Base-by-base conservation (phyloP, 1,140 invertebrate species). In the Nasonia giraulti region DNA sequence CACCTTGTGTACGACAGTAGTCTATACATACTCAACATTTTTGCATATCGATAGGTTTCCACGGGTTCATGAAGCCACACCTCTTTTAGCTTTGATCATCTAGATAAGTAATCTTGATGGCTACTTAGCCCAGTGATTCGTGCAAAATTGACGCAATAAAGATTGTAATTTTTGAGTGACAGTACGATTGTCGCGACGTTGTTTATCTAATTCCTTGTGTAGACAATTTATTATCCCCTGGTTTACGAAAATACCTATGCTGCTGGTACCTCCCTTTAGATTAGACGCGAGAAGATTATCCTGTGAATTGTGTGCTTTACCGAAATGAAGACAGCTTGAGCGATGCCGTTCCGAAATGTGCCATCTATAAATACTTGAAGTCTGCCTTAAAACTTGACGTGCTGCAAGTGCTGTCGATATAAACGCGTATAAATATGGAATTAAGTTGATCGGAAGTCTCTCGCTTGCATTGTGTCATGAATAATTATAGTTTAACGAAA, bases 321-420 rank as follows among this genome's bases (percentile, higher is more conserved):
- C 88, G 89, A 91, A 90, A 90, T 91, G 89, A 91, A 92, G 89
- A 90, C 84, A 89, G 88, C 88, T 89, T 86, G 85, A 89, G 87
- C 89, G 77, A 84, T 87, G 90, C 89, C 89, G 86, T 89, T 88
- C 88, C 88, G 91, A 92, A 91, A 92, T 92, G 90, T 91, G 91
- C 89, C 91, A 91, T 91, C 91, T 92, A 91, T 90, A 91, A 92
- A 92, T 92, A 92, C 88, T 77, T n/a, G 7, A 62, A 17, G 47
- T 50, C 4, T 50, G 12, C 47, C 14, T 50, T 50, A 20, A n/a
- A 20, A 62, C 55, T 62, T 20, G 4, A 62, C 76, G 73, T 66
- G 88, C 88, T 87, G 85, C 85, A 84, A 37, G 82, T 50, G 37
- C 50, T 71, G 68, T 5, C 68, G 68, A 33, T 71, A 31, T 71